phyloP scores from a whole-genome alignment of 2,797 vertebrate genomes.

The Columba guinea region DNA sequence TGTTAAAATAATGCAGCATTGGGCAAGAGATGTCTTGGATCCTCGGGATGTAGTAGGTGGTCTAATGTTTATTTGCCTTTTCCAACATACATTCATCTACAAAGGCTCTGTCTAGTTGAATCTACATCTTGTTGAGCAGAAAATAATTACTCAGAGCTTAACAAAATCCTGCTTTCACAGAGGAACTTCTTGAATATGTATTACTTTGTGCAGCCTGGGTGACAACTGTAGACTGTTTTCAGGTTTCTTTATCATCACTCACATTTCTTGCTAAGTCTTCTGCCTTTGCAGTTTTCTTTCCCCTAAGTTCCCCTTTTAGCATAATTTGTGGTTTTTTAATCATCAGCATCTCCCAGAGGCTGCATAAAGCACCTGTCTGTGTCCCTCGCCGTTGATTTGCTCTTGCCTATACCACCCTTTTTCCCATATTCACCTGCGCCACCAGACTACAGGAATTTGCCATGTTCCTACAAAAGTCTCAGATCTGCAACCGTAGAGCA shows the following conservation, averaged over 20 bases:
- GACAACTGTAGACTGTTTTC: constrained; percentile 30
- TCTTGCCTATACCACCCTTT: not conserved
- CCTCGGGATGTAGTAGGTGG: not conserved
- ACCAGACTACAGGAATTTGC: not conserved
- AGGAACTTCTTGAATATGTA: constrained; percentile 43
- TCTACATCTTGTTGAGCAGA: constrained; percentile 30
- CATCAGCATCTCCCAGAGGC: not conserved
- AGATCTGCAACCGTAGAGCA: not conserved
- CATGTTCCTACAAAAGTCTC: not conserved
- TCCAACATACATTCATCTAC: not conserved
- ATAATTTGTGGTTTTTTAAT: not conserved
- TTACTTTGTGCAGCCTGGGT: constrained; percentile 24
- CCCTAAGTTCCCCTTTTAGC: not conserved
- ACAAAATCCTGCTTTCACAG: constrained; percentile 29
- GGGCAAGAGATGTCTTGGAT: not conserved
- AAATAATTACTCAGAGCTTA: constrained; percentile 44
- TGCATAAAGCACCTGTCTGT: not conserved
- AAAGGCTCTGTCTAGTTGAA: constrained; percentile 15
- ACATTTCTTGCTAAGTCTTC: not conserved
- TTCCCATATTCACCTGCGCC: not conserved
- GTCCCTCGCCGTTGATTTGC: not conserved
- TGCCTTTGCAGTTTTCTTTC: constrained; percentile 19
- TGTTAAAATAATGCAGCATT: not conserved
- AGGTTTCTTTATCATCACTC: constrained; percentile 25
- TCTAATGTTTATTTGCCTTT: constrained; percentile 38